phyloP scores from a whole-genome alignment of 1,140 invertebrate genomes.

The Laupala kohalensis region DNA sequence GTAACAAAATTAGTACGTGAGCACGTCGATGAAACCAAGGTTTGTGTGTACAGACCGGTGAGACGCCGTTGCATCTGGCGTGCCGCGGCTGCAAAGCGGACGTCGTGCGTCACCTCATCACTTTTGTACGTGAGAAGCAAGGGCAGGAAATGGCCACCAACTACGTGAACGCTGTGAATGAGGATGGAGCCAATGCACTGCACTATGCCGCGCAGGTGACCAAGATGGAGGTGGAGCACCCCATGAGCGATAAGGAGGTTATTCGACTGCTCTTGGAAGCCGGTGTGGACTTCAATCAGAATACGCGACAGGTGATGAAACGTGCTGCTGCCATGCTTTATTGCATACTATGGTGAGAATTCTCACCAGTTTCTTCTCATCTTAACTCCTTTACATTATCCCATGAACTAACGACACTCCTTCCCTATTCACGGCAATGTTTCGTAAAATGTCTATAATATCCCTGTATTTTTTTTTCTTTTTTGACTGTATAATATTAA shows the following conservation, averaged over 20 bases:
- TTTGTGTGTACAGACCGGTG: constrained; percentile 63
- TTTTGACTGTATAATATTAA: too few species aligned
- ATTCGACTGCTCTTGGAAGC: constrained; percentile 76
- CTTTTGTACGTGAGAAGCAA: constrained; percentile 65
- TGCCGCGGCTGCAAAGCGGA: constrained; percentile 72
- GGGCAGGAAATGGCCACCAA: constrained; percentile 51
- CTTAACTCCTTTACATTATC: too few species aligned
- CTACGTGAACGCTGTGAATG: constrained; percentile 69
- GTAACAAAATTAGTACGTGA: too few species aligned
- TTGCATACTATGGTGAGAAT: too few species aligned
- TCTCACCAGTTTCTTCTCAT: too few species aligned
- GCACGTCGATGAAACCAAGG: too few species aligned
- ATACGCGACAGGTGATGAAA: not conserved
- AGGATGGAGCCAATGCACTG: constrained; percentile 85
- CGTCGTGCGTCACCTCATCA: constrained; percentile 70
- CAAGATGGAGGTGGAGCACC: constrained; percentile 54
- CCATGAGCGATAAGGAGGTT: constrained; percentile 79
- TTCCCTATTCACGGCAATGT: too few species aligned
- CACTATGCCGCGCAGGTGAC: constrained; percentile 77
- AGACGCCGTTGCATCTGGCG: constrained; percentile 86
- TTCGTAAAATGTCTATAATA: too few species aligned
- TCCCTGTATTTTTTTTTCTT: too few species aligned
- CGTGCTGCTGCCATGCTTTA: too few species aligned
- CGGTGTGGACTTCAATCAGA: constrained; percentile 61
- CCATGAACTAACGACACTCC: too few species aligned